These are phyloP conservation scores for Hydropsyche betteni DNA, from an alignment of 2,888 invertebrate species.

Conservation along the genomic window DNA sequence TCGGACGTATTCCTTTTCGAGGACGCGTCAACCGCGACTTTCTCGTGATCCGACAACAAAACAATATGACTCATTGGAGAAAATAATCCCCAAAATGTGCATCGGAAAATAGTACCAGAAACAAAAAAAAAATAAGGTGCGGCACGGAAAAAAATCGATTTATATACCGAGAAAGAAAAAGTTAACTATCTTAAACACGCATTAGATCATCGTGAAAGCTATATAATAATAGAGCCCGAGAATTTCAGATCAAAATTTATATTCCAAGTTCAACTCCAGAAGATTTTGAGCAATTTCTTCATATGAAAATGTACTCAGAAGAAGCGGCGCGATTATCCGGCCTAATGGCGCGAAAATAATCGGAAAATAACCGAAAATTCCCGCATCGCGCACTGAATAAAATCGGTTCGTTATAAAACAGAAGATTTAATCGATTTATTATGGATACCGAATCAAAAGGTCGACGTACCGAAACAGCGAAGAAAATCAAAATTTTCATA, in stretches of 20 bases:
- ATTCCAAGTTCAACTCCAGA: no score
- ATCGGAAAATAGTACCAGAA: no score
- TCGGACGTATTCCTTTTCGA: conserved; percentile 23
- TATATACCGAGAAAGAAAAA: neutral
- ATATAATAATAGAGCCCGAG: no score
- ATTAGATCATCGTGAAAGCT: no score
- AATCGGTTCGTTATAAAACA: neutral
- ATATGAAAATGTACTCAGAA: neutral
- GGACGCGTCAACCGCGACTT: conserved; percentile 18
- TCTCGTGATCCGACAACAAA: conserved; percentile 10
- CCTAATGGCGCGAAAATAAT: conserved; percentile 9
- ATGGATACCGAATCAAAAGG: conserved; percentile 8
- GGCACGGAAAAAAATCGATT: neutral
- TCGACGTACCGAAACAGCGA: neutral
- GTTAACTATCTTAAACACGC: no score
- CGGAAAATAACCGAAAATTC: conserved; percentile 5
- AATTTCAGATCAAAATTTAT: no score
- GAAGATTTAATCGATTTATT: neutral
- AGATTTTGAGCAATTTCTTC: neutral
- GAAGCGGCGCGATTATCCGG: neutral
- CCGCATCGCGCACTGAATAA: neutral
- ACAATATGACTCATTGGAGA: conserved; percentile 16
- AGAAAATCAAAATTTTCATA: neutral
- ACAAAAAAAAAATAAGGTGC: no score
- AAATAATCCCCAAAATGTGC: conserved; percentile 12